Evolutionary conservation across 2,113 vertebrate species (phyloP).

Genomic region (Glareola pratincola): DNA sequence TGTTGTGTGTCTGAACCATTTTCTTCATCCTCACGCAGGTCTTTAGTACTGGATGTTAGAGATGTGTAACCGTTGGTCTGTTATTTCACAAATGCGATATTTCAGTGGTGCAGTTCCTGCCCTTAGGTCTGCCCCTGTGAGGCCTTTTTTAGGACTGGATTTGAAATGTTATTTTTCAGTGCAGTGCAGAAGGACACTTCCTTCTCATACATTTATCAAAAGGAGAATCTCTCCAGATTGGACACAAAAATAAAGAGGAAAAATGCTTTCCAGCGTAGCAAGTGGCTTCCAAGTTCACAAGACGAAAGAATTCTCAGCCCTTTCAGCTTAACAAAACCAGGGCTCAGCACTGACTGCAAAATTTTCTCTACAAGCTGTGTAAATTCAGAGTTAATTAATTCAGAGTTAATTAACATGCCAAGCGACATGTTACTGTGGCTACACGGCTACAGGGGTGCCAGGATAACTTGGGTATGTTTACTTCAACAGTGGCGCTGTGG

Average conservation of each 20-base stretch:
- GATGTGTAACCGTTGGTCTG: not conserved
- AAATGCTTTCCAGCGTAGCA: not conserved
- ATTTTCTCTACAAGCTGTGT: not conserved
- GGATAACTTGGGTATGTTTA: not conserved
- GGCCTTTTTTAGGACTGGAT: not conserved
- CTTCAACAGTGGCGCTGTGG: not conserved
- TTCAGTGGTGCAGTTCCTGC: not conserved
- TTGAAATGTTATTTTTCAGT: not conserved
- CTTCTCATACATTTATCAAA: not conserved
- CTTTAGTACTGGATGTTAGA: not conserved
- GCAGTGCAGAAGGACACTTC: not conserved
- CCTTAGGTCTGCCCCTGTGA: not conserved
- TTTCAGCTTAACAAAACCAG: not conserved
- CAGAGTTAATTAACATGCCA: not conserved
- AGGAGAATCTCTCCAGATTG: not conserved
- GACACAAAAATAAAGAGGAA: not conserved
- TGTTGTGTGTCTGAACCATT: not conserved
- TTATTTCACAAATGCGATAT: not conserved
- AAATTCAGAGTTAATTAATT: not conserved
- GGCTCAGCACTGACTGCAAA: not conserved
- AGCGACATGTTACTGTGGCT: not conserved
- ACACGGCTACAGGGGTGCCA: not conserved
- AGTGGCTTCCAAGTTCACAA: not conserved
- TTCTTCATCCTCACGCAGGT: not conserved
- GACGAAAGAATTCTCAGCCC: not conserved